Evolutionary conservation across 1,140 invertebrate species (phyloP).

Genomic region (Stratiolaelaps scimitus): DNA sequence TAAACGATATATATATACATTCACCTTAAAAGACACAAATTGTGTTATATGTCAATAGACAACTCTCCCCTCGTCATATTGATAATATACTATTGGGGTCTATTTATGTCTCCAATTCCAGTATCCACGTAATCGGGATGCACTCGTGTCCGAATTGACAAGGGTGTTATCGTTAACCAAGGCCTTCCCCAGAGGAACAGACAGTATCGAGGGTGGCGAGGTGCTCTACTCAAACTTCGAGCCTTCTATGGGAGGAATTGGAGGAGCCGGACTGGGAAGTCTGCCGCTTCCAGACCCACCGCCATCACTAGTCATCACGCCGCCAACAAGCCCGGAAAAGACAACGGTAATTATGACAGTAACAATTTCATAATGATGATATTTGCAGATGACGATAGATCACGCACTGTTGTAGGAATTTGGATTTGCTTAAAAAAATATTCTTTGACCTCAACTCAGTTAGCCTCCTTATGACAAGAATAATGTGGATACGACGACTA

Average conservation of each 20-base stretch:
- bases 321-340: conserved; percentile 20
- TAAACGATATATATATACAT: too few species aligned
- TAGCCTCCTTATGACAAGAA: not conserved
- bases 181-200: not conserved
- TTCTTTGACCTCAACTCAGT: not conserved
- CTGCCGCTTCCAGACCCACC: not conserved
- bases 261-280: not conserved
- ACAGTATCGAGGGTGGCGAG: not conserved
- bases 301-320: conserved; percentile 22
- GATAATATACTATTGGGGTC: not conserved
- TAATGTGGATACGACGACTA: not conserved
- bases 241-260: conserved; percentile 13
- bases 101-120: not conserved
- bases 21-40: too few species aligned
- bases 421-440: not conserved
- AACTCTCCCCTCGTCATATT: too few species aligned
- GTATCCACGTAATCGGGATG: conserved; percentile 15
- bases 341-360: not conserved
- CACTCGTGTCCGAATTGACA: not conserved
- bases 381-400: not conserved
- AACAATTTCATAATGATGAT: not conserved
- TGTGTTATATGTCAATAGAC: too few species aligned
- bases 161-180: not conserved
- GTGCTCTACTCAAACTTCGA: conserved; percentile 6
- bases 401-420: not conserved